Conservation (phyloP, 1,140 invertebrate genomes). For the Drosophila kikkawai region DNA sequence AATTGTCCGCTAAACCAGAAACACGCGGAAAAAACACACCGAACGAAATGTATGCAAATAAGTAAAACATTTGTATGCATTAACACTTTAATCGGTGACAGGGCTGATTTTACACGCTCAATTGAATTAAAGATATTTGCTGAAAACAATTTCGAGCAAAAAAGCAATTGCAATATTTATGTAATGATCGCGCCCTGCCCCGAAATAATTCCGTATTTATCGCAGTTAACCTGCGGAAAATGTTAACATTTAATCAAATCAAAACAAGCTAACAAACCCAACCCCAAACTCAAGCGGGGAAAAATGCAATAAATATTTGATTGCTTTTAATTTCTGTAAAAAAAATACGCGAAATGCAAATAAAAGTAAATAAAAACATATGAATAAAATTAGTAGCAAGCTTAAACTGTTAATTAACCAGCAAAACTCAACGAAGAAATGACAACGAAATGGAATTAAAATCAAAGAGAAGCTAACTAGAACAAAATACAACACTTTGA, state of each 20-base stretch:
- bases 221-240: slow-evolving; percentile 57
- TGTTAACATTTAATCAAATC: slow-evolving; percentile 69
- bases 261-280: slow-evolving; percentile 48
- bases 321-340: slow-evolving; percentile 25
- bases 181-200: slow-evolving; percentile 15
- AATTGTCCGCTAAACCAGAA: slow-evolving; percentile 51
- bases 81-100: slow-evolving; percentile 62
- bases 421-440: slow-evolving; percentile 26
- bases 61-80: slow-evolving; percentile 60
- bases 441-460: slow-evolving; percentile 43
- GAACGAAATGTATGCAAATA: slow-evolving; percentile 42
- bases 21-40: slow-evolving; percentile 18
- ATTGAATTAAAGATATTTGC: slow-evolving; percentile 70
- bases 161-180: slow-evolving; percentile 48
- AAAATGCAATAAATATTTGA: slow-evolving; percentile 59
- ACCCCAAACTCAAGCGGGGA: slow-evolving; percentile 1
- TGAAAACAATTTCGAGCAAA: slow-evolving; percentile 27
- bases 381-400: slow-evolving; percentile 55
- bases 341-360: slow-evolving; percentile 26
- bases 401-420: slow-evolving; percentile 41
- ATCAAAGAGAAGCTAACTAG: slow-evolving; percentile 14
- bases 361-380: slow-evolving; percentile 53
- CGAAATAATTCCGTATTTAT: slow-evolving; percentile 32
- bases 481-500: not conserved
- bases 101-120: slow-evolving; percentile 36